Conservation (phyloP, 2,888 invertebrate genomes). For the Andrena camellia region DNA sequence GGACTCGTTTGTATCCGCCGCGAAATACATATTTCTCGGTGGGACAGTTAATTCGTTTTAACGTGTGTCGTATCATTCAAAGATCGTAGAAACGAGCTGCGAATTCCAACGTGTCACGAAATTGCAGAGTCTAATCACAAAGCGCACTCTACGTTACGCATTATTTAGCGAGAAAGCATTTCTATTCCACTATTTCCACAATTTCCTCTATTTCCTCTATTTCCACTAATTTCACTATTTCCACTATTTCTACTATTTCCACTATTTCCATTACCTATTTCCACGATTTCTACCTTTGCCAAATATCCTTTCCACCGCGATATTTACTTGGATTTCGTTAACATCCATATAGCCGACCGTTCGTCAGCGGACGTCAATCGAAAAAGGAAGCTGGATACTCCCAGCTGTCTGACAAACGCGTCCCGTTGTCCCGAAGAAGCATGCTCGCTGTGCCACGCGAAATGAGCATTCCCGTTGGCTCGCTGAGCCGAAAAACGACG, state of each 20-base stretch:
- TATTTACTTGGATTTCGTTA: not conserved
- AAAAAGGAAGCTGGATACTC: not conserved
- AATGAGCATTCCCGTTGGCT: conserved; percentile 62
- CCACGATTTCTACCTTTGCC: no score
- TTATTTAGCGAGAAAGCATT: no score
- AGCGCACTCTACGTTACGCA: no score
- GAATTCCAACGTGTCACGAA: no score
- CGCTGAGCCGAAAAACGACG: conserved; percentile 65
- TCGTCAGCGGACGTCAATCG: not conserved
- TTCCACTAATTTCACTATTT: no score
- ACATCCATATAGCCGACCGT: not conserved
- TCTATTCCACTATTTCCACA: no score
- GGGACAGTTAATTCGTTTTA: conserved; percentile 25
- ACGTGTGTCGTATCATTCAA: conserved; percentile 3
- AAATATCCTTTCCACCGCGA: no score
- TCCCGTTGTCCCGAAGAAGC: conserved; percentile 13
- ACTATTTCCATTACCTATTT: no score
- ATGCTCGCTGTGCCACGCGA: conserved; percentile 29
- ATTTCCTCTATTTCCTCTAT: no score
- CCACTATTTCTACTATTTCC: no score
- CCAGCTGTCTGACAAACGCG: conserved; percentile 28
- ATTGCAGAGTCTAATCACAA: no score
- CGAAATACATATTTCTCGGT: not conserved
- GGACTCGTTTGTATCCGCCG: conserved; percentile 2
- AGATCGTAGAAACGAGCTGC: no score